Evolutionary conservation across 2,888 invertebrate genomes (phyloP).

Genomic region (Thumatha senex): DNA sequence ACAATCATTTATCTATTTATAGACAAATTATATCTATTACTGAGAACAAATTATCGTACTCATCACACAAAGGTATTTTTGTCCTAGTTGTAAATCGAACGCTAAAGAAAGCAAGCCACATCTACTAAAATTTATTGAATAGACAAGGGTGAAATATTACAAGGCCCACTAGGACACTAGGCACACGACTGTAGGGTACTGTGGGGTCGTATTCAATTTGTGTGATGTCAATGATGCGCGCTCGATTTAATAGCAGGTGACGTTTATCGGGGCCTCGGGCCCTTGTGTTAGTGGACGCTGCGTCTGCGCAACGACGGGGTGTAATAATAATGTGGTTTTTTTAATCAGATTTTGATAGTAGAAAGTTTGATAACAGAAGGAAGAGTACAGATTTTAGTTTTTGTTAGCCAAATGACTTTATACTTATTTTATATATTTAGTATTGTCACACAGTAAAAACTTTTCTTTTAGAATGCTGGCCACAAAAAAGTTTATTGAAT

Average conservation of each 20-base stretch:
- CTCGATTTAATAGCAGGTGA: slow-evolving; percentile 78
- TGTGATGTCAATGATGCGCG: slow-evolving; percentile 71
- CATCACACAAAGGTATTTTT: no score
- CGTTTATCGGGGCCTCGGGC: slow-evolving; percentile 41
- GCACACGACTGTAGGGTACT: slow-evolving; percentile 22
- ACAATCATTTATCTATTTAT: not conserved
- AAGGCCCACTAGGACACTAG: not conserved
- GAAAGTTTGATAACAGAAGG: no score
- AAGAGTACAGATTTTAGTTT: no score
- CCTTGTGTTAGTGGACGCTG: slow-evolving; percentile 16
- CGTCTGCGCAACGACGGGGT: slow-evolving; percentile 8
- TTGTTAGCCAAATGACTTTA: no score
- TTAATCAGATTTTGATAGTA: no score
- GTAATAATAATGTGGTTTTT: no score
- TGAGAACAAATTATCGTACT: no score
- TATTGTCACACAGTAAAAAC: no score
- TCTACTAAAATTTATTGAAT: slow-evolving; percentile 3
- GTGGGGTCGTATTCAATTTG: slow-evolving; percentile 65
- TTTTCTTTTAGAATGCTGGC: no score
- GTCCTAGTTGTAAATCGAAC: not conserved
- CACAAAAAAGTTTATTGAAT: no score
- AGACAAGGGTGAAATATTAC: slow-evolving; percentile 14
- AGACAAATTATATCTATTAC: no score
- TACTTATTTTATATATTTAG: no score
- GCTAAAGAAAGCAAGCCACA: slow-evolving; percentile 18